Evolutionary conservation across 2,113 vertebrate genomes (phyloP).

Genomic region (Pelusios castaneus): DNA sequence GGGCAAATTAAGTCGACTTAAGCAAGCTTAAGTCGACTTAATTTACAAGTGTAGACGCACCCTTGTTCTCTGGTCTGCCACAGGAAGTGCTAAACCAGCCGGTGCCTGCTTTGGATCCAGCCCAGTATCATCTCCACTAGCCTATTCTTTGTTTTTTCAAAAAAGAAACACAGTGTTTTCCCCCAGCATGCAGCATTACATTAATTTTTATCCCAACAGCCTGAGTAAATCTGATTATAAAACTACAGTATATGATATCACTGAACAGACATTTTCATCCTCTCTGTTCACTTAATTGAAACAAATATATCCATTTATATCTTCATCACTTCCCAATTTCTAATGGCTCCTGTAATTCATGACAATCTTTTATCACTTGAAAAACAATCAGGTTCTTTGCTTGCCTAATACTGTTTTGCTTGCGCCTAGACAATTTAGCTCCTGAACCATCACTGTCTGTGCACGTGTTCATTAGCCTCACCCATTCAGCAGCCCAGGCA

Average conservation of each 20-base stretch:
- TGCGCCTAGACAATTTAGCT: constrained; percentile 47
- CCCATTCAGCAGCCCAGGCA: constrained; percentile 57
- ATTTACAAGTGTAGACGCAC: too few relatives aligned
- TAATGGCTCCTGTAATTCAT: constrained; percentile 54
- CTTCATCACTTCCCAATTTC: constrained; percentile 24
- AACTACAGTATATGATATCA: not conserved
- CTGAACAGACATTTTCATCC: not conserved
- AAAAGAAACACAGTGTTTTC: not conserved
- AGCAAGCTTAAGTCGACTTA: too few relatives aligned
- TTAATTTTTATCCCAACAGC: not conserved
- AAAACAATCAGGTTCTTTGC: constrained; percentile 48
- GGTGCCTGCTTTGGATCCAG: not conserved
- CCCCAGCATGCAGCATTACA: not conserved
- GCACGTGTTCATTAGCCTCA: constrained; percentile 42
- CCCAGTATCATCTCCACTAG: fast-evolving
- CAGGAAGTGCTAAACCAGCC: not conserved
- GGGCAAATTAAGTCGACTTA: too few relatives aligned
- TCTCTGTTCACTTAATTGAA: constrained; percentile 38
- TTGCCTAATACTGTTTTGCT: constrained; percentile 50
- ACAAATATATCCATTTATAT: constrained; percentile 45
- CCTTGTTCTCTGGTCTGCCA: too few relatives aligned
- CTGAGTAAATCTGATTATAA: not conserved
- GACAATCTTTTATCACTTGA: constrained; percentile 58
- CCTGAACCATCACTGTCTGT: constrained; percentile 45
- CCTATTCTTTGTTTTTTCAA: not conserved